Conservation (phyloP, 2,113 vertebrate genomes). For the Phalacrocorax brasilianus region DNA sequence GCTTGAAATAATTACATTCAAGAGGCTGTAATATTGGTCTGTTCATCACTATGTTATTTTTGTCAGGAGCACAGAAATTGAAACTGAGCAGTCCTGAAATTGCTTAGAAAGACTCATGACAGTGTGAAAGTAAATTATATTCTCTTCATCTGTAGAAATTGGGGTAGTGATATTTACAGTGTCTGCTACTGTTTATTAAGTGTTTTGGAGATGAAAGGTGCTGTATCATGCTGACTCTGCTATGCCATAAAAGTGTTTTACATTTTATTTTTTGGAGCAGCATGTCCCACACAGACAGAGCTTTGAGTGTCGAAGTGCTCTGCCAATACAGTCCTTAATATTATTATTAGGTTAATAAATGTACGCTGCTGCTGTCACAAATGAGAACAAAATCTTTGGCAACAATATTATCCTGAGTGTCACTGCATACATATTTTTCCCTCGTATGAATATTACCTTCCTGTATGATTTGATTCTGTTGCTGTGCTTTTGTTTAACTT, state of each 20-base stretch:
- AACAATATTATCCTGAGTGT: background rate
- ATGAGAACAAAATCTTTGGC: background rate
- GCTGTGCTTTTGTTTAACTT: background rate
- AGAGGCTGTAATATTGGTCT: background rate
- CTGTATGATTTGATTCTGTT: background rate
- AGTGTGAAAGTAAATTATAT: conserved; percentile 23
- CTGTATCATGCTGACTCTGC: background rate
- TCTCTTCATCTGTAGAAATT: background rate
- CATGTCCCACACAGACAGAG: background rate
- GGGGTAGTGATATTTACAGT: conserved; percentile 2
- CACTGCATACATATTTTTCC: background rate
- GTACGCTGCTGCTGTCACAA: background rate
- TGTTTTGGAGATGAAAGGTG: background rate
- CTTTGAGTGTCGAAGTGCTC: background rate
- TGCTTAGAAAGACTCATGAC: background rate
- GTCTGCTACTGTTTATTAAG: background rate
- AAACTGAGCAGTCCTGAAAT: conserved; percentile 33
- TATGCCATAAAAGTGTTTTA: background rate
- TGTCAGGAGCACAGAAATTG: background rate
- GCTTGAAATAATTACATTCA: background rate
- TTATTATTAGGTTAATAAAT: background rate
- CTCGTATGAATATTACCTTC: background rate
- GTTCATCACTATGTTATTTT: background rate
- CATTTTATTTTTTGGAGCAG: background rate
- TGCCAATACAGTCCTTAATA: background rate